These are phyloP conservation scores for Neelides folsomi DNA, from an alignment of 2,888 invertebrate species.

Conservation along the genomic window DNA sequence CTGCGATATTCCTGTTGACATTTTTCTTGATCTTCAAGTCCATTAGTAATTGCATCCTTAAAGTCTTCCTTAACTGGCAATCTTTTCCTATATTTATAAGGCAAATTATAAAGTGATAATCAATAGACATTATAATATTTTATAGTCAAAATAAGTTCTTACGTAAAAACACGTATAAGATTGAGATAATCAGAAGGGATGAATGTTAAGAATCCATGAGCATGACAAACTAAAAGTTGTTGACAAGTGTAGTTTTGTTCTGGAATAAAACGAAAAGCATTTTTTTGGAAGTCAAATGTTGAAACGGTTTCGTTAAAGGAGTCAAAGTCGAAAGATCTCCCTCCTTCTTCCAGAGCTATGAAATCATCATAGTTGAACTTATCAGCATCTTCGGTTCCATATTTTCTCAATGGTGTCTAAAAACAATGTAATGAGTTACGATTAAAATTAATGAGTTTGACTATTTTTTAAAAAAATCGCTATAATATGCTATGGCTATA, in stretches of 20 bases:
- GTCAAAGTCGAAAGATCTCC: background rate
- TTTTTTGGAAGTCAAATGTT: conserved; percentile 11
- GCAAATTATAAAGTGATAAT: no score
- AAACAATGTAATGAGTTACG: no score
- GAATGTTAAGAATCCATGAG: conserved; percentile 27
- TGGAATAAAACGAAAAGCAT: conserved; percentile 21
- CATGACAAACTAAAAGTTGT: conserved; percentile 27
- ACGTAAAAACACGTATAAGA: conserved; percentile 27
- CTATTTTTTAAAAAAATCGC: no score
- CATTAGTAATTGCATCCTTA: conserved; percentile 19
- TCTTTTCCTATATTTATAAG: conserved; percentile 7
- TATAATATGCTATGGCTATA: no score
- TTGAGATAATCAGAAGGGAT: conserved; percentile 15
- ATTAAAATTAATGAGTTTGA: no score
- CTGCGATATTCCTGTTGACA: conserved; percentile 13
- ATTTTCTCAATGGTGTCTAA: conserved; percentile 18
- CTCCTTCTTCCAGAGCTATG: background rate
- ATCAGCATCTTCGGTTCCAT: conserved; percentile 15
- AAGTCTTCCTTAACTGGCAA: conserved; percentile 14
- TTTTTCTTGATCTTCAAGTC: conserved; percentile 20
- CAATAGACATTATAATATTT: background rate
- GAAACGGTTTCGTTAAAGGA: background rate
- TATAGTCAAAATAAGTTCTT: background rate
- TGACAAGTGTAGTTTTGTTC: conserved; percentile 20
- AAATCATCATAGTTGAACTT: background rate